Base-by-base conservation (phyloP, 37 sponge, comb jelly and placozoan species). In the Mnemiopsis leidyi region DNA sequence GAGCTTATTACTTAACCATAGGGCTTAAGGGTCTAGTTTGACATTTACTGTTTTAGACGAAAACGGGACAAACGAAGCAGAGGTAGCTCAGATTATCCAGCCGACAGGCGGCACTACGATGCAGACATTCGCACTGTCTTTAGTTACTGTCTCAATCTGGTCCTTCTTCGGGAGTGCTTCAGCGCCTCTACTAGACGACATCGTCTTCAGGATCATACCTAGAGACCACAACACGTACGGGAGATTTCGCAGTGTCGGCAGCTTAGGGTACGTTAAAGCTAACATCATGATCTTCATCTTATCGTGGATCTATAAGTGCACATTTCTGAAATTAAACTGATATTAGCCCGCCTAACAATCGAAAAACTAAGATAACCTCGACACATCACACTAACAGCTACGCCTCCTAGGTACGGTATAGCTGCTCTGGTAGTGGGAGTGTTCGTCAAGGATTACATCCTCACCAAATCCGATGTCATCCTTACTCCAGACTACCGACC, bases 401-500 rank as follows among this genome's bases (percentile, higher is more conserved):
- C n/a, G n/a, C n/a, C n/a, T n/a, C 7, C 37, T 29, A 79, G 82
- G 82, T 79, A 79, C 29, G 82, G 82, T 34, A 20, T 79, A 35
- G 82, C 82, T 20, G 82, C 82, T 33, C 82, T 79, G 21, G 21
- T 79, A 79, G 82, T 79, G 37, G 82, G 82, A 36, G 38, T 79
- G 38, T 79, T 79, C 36, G 82, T 79, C 9, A 79, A 79, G 82
- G 82, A 79, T 36, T 79, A 79, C 82, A 33, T 79, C 23, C 30
- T 33, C 21, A 29, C 30, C 1, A 33, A 79, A 13, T 32, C 37
- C 7, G 82, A 79, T 23, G 82, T 79, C 9, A 79, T 79, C 82
- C 36, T 79, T 35, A 79, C 82, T 36, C 82, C 82, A 3, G 82
- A 79, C 82, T 79, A 79, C 37, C 82, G 82, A 33, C 82, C 82